These are phyloP conservation scores for Hybognathus amarus DNA, from an alignment of 2,797 vertebrate genomes.

Conservation along the genomic window DNA sequence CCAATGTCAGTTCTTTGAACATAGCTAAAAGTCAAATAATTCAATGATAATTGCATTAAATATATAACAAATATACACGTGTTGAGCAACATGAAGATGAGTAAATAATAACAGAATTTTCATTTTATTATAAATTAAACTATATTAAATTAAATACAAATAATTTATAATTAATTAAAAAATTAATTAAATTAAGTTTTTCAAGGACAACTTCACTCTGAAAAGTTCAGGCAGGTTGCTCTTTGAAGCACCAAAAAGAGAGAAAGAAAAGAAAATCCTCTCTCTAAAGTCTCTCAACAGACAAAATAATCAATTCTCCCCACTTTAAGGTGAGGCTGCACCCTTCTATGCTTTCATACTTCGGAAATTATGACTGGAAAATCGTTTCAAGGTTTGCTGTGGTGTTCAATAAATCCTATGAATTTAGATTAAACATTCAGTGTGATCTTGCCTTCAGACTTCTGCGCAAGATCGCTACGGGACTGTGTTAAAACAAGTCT, in stretches of 20 bases:
- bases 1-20: background rate
- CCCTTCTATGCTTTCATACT: constrained; percentile 50
- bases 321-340: constrained; percentile 32
- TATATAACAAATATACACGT: background rate
- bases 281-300: background rate
- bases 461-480: constrained; percentile 5
- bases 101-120: background rate
- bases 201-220: background rate
- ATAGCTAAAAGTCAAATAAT: background rate
- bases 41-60: background rate
- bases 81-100: background rate
- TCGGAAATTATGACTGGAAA: constrained; percentile 56
- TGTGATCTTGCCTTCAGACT: constrained; percentile 47
- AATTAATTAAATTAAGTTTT: background rate
- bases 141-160: background rate
- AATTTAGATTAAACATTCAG: constrained; percentile 60
- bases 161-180: background rate
- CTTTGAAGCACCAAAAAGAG: constrained; percentile 10
- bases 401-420: constrained; percentile 57
- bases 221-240: constrained; percentile 21
- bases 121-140: background rate
- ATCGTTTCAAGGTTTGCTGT: constrained; percentile 52
- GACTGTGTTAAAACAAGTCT: constrained; percentile 37
- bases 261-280: constrained; percentile 1
- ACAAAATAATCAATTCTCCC: constrained; percentile 47